Conservation (phyloP, 1,140 invertebrate genomes). For the Lerema accius region DNA sequence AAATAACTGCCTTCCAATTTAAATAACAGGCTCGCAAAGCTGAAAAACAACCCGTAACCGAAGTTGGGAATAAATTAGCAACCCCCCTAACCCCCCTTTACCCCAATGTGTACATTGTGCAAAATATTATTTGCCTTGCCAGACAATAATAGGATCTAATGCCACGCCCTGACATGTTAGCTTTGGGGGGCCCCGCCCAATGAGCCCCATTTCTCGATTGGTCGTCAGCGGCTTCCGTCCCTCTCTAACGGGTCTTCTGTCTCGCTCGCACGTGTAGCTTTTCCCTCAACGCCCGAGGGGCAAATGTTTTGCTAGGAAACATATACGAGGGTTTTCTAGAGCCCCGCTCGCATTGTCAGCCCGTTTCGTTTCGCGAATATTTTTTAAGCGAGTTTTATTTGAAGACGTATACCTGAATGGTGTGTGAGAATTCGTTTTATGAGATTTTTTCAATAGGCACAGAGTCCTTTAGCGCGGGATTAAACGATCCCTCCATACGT, state of each 20-base stretch:
- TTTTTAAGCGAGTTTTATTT: constrained; percentile 77
- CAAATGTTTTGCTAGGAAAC: constrained; percentile 81
- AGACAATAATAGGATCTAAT: constrained; percentile 80
- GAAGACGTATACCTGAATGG: constrained; percentile 76
- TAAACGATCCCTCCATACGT: constrained; percentile 61
- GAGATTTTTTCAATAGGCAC: constrained; percentile 73
- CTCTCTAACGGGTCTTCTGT: constrained; percentile 36
- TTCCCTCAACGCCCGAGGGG: constrained; percentile 78
- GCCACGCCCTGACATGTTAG: constrained; percentile 80
- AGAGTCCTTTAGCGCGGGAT: constrained; percentile 64
- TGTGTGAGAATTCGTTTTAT: constrained; percentile 78
- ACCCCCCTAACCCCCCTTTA: constrained; percentile 62
- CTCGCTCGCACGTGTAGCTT: constrained; percentile 66
- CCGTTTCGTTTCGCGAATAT: constrained; percentile 65
- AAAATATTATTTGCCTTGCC: constrained; percentile 82
- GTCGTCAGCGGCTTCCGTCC: constrained; percentile 42
- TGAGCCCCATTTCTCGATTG: constrained; percentile 51
- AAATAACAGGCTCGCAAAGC: constrained; percentile 81
- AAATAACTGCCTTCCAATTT: constrained; percentile 81
- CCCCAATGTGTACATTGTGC: constrained; percentile 81
- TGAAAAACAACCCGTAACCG: constrained; percentile 82
- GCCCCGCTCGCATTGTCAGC: constrained; percentile 66
- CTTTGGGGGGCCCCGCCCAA: constrained; percentile 69
- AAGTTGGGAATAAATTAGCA: constrained; percentile 82
- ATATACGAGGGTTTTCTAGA: constrained; percentile 76